These are phyloP conservation scores for Aix galericulata DNA, from an alignment of 2,113 vertebrate species.

Conservation along the genomic window DNA sequence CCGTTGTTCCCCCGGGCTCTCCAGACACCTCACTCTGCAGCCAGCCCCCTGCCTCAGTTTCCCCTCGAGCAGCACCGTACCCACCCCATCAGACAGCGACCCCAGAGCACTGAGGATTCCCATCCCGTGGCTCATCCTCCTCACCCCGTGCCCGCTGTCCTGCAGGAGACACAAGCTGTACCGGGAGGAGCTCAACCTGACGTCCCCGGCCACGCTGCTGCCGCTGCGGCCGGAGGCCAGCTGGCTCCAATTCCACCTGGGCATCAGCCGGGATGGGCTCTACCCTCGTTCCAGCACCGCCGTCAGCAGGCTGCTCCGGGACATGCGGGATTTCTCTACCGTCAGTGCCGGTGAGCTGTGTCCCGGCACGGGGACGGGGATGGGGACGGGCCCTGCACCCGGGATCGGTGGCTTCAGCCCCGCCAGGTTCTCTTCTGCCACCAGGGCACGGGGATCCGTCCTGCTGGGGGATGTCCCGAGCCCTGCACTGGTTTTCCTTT, in stretches of 20 bases:
- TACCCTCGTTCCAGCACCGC: constrained; percentile 82
- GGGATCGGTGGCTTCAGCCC: not conserved
- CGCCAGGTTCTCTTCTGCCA: not conserved
- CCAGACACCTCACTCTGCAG: not conserved
- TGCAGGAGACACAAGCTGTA: constrained; percentile 73
- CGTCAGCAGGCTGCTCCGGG: constrained; percentile 78
- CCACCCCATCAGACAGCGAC: rapidly evolving
- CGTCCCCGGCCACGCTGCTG: not conserved
- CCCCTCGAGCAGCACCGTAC: not conserved
- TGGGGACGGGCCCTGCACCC: not conserved
- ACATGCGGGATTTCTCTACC: constrained; percentile 77
- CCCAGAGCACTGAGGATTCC: not conserved
- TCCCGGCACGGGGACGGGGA: rapidly evolving
- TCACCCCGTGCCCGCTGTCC: rapidly evolving
- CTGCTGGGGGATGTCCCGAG: rapidly evolving
- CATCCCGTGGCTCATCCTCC: rapidly evolving
- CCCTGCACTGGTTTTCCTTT: not conserved
- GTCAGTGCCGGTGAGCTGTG: constrained; percentile 82
- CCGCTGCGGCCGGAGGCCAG: constrained; percentile 78
- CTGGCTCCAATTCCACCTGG: constrained; percentile 94
- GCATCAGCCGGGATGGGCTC: constrained; percentile 86
- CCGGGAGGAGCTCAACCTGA: constrained; percentile 71
- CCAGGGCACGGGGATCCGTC: not conserved
- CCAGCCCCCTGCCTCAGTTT: not conserved
- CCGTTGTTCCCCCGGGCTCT: not conserved